Evolutionary conservation across 1,140 invertebrate genomes (phyloP).

Genomic region (Hermetia illucens): DNA sequence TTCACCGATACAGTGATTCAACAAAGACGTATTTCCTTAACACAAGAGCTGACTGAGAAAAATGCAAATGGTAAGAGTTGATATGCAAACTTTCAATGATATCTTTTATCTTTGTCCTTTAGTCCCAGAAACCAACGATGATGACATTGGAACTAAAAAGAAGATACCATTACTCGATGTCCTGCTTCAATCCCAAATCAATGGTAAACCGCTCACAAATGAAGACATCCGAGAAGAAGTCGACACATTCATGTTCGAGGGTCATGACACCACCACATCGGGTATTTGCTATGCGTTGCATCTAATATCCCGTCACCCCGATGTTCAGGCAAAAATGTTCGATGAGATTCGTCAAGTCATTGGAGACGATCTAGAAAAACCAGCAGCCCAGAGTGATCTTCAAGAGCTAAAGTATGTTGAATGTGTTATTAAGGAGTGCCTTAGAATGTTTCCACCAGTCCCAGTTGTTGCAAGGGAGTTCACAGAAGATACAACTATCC

Average conservation of each 20-base stretch:
- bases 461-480: conserved; percentile 36
- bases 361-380: conserved; percentile 15
- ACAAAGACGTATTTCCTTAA: conserved; percentile 16
- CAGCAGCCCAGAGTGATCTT: conserved; percentile 32
- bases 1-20: conserved; percentile 42
- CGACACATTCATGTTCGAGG: conserved; percentile 58
- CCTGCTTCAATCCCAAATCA: conserved; percentile 41
- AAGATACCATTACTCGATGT: conserved; percentile 59
- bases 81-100: not conserved
- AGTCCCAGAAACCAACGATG: conserved; percentile 5
- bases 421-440: conserved; percentile 40
- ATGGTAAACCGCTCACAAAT: conserved; percentile 38
- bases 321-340: conserved; percentile 39
- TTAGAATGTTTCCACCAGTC: conserved; percentile 44
- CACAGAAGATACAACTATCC: conserved; percentile 22
- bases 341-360: conserved; percentile 39
- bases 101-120: not conserved
- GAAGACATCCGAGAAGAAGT: conserved; percentile 53
- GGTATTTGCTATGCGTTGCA: conserved; percentile 37
- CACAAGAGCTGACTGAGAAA: conserved; percentile 9
- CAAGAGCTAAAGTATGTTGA: conserved; percentile 42
- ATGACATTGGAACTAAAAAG: conserved; percentile 32
- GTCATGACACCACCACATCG: conserved; percentile 45
- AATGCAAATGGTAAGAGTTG: not conserved
- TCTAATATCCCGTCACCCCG: conserved; percentile 32